Evolutionary conservation across 2,113 vertebrate genomes (phyloP), one percentile per base, ranked within the genome.

Genomic region (Dromas ardeola): DNA sequence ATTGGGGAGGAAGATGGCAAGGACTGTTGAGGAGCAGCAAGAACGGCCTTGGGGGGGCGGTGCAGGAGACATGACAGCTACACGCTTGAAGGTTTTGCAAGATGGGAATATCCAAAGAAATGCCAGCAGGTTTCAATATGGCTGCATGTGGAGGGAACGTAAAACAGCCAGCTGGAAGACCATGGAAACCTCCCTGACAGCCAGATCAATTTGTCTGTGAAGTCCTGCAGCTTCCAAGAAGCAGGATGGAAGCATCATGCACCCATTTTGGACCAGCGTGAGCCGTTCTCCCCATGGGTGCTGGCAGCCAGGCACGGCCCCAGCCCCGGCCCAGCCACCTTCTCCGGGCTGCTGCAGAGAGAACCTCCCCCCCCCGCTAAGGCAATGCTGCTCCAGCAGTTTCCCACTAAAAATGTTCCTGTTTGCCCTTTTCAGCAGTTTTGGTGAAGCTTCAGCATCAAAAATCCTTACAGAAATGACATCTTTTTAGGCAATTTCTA

Each of bases 221-320:
- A 62, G n/a, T 8, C 38, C n/a, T 36, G 58, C 36, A 69, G 36
- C 30, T 84, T 43, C 26, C 14, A 13, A 67, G 56, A 19, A 9
- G 15, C 0, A 2, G 40, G 25, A 15, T 20, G 15, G 45, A 34
- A 78, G 26, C 26, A 72, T 32, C 62, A 45, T 5, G 9, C 26
- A 38, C 18, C 29, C 13, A 10, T 45, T 26, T 55, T 71, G 47
- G 47, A 49, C 7, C 30, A 59, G 65, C 4, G 0, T 0, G 1
- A 70, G 17, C 12, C 2, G 2, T 4, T 4, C 3, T 65, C 17
- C 21, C 11, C 6, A 0, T 0, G 1, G 13, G 2, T 36, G 7
- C 26, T 19, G 22, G 4, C 3, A 71, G 19, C 13, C 4, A 1
- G 42, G 14, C 47, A 34, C 0, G 0, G 56, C 13, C 86, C 34